phyloP scores from a whole-genome alignment of 1,140 invertebrate species.

The Aphelinus certus region DNA sequence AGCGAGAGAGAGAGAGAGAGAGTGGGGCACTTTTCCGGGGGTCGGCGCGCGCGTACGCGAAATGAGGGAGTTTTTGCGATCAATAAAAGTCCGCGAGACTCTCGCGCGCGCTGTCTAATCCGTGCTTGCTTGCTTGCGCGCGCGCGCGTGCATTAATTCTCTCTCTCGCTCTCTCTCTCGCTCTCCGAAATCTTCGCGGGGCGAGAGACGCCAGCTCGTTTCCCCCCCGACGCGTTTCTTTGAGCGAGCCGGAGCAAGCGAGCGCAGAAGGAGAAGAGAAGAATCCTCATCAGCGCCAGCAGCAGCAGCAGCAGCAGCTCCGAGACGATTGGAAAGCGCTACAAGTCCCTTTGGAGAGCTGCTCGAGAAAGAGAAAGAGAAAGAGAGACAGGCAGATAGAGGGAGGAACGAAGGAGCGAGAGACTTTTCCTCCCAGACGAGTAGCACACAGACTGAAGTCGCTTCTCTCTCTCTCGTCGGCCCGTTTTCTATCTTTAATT shows the following conservation, averaged over 20 bases:
- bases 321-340: constrained; percentile 15
- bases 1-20: background rate
- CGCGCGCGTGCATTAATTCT: constrained; percentile 65
- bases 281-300: background rate
- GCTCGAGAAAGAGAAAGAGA: too few relatives aligned
- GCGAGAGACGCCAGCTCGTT: constrained; percentile 35
- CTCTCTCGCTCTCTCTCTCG: constrained; percentile 53
- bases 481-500: background rate
- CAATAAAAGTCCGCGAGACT: too few relatives aligned
- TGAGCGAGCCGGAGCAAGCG: background rate
- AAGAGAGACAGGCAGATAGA: too few relatives aligned
- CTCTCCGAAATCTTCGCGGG: constrained; percentile 28
- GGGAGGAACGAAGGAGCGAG: too few relatives aligned
- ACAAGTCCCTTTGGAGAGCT: background rate
- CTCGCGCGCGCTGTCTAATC: constrained; percentile 51
- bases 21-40: constrained; percentile 31
- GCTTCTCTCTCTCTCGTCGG: background rate
- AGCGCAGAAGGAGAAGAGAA: background rate
- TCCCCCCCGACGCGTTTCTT: constrained; percentile 23
- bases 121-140: constrained; percentile 39
- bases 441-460: background rate
- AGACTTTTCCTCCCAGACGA: too few relatives aligned
- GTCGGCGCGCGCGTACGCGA: constrained; percentile 45
- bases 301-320: background rate
- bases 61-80: too few relatives aligned